phyloP scores from a whole-genome alignment of 2,888 invertebrate genomes.

The Himalopsyche anomala region DNA sequence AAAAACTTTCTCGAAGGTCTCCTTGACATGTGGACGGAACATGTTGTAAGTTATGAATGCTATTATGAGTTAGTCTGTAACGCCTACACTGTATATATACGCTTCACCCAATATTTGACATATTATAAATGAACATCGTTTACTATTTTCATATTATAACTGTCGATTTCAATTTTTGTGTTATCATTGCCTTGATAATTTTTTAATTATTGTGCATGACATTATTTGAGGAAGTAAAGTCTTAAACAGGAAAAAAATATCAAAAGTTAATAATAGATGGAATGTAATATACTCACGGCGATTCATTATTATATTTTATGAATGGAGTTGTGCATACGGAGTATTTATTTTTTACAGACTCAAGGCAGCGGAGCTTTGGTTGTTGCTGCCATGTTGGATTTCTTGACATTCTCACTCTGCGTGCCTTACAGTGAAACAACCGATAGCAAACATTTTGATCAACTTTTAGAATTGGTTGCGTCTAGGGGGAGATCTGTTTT shows the following conservation, averaged over 20 bases:
- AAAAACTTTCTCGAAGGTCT: constrained; percentile 94
- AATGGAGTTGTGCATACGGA: neutral
- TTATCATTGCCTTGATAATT: no score
- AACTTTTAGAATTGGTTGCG: constrained; percentile 94
- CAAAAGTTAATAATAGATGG: no score
- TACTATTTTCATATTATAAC: no score
- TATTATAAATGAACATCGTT: no score
- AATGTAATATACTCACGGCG: neutral
- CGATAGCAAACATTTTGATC: constrained; percentile 96
- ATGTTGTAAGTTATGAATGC: constrained; percentile 83
- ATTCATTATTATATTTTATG: neutral
- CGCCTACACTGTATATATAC: no score
- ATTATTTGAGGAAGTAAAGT: neutral
- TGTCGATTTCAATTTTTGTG: no score
- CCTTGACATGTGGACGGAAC: constrained; percentile 95
- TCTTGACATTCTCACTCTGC: constrained; percentile 97
- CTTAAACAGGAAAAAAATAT: neutral
- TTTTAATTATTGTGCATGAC: no score
- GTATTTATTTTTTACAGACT: constrained; percentile 76
- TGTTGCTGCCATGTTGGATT: constrained; percentile 98
- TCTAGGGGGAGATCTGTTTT: constrained; percentile 93
- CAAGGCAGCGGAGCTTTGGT: constrained; percentile 96
- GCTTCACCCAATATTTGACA: no score
- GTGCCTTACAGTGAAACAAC: constrained; percentile 99
- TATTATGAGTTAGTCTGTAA: neutral